Evolutionary conservation across 2,888 invertebrate species (phyloP), one percentile per base, ranked within the genome.

Genomic region (Clunio marinus): DNA sequence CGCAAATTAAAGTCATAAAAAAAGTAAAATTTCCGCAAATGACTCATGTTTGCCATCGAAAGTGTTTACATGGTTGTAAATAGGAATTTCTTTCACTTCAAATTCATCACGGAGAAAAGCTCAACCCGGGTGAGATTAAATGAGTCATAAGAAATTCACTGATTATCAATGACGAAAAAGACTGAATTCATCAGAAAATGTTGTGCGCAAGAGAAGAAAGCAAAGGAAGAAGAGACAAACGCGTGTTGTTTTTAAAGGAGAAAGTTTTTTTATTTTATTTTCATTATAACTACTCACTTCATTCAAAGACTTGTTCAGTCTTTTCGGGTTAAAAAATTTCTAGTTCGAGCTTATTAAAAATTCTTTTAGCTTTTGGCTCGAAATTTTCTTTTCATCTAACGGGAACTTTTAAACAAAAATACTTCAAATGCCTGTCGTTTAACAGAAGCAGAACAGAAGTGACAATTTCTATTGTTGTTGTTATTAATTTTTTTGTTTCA

Each of bases 281-380:
- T n/a, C n/a, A n/a, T n/a, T n/a, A n/a, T n/a, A n/a, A n/a, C n/a
- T n/a, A n/a, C n/a, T n/a, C 41, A 15, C 41, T 10, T 41, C 41
- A n/a, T 41, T 41, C 41, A 5, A 15, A 41, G 41, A 41, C 41
- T 41, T 15, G 41, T 41, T 41, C 15, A 32, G 4, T 32, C 8
- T 8, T 32, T 32, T 32, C 8, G 5, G 41, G n/a, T 10, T 41
- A n/a, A n/a, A n/a, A 41, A 41, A n/a, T 41, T 41, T 41, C 41
- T 41, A 41, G 41, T n/a, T 41, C 41, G 41, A n/a, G 41, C 41
- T 41, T 41, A 41, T 41, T 41, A 41, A 41, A 41, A 41, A 41
- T 41, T 41, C 41, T 41, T 41, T 41, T 10, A 15, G 32, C 32
- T 32, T 10, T 32, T 10, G 10, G 32, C 10, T 10, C 15, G 2